Base-by-base conservation (phyloP, 1,140 invertebrate genomes). In the Aphis gossypii region DNA sequence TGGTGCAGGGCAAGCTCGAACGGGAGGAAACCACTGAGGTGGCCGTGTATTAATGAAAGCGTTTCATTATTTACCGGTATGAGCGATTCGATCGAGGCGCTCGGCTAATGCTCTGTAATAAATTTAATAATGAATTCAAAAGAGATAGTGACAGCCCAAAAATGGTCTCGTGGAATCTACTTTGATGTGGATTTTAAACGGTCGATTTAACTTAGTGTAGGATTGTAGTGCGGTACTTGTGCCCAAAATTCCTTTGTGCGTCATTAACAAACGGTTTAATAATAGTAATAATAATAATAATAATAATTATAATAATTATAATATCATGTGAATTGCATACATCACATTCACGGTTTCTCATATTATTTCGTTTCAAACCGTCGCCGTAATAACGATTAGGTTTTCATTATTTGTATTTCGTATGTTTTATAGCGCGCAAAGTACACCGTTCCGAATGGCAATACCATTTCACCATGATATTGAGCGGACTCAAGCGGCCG, bases 51-150 rank as follows among this genome's bases (percentile, higher is more conserved):
- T 87, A 46, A n/a, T 23, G n/a, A 54, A 51, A 54, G 48, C n/a
- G 90, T 44, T 91, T 91, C 60, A 91, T 76, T 76, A 91, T 91
- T 91, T 48, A 91, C 90, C 35, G 90, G 68, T 6, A 82, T 23
- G 41, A 46, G 41, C 60, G 8, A n/a, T 76, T 51, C 41, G 90
- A 68, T 76, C 20, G 46, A 14, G 1, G 46, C 44, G 68, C 8
- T 30, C 41, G 38, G 38, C 90, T 76, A 46, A 91, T 91, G 90
- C 56, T 41, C 14, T 1, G 44, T 23, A 46, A 92, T 92, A 83
- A 92, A 92, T 82, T 92, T 92, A 83, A 90, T 82, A 76, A 93
- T 35, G 68, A 89, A 93, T 93, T 90, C 46, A 87, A 87, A 89
- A 76, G 41, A 90, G 25, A 60, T 44, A 25, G n/a, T 7, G 54